phyloP scores from a whole-genome alignment of 2,888 invertebrate species.

The Magallana nippona region DNA sequence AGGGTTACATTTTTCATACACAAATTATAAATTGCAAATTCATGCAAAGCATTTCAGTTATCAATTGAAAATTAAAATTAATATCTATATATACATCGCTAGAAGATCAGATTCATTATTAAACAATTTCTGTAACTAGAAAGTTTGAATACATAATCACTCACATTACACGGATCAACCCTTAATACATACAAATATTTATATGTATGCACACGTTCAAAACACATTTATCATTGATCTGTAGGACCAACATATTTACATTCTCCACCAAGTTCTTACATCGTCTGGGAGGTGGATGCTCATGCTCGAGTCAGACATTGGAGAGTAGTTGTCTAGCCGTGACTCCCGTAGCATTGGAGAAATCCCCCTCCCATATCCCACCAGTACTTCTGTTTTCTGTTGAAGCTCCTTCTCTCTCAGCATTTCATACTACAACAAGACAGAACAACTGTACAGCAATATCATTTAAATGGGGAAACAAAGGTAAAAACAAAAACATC shows the following conservation, averaged over 20 bases:
- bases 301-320: conserved; percentile 64
- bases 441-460: neutral
- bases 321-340: conserved; percentile 38
- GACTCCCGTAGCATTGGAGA: conserved; percentile 26
- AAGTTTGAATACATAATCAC: no score
- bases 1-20: no score
- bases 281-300: conserved; percentile 64
- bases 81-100: no score
- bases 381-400: neutral
- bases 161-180: no score
- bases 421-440: conserved; percentile 69
- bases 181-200: no score
- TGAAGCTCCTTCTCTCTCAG: conserved; percentile 61
- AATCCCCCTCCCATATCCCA: neutral
- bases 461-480: neutral
- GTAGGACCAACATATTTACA: neutral
- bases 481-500: neutral
- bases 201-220: no score
- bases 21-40: no score
- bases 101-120: no score
- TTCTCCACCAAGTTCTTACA: conserved; percentile 57
- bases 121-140: no score
- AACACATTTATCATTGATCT: no score
- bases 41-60: no score
- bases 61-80: no score